Evolutionary conservation across 2,888 invertebrate genomes (phyloP).

Genomic region (Oscheius sp.): DNA sequence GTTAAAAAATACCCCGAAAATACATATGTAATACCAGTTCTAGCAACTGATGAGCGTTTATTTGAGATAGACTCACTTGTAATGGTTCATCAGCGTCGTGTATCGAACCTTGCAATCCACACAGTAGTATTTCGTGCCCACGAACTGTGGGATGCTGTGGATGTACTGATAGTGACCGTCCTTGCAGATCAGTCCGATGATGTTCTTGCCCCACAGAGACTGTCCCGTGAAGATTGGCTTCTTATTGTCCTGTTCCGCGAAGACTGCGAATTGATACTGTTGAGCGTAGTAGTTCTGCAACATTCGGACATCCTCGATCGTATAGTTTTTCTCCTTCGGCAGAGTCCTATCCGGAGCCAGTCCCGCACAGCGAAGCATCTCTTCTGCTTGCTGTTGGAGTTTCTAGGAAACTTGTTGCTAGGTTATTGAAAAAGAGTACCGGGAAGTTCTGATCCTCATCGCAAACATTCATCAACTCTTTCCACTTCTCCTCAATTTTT

Average conservation of each 20-base stretch:
- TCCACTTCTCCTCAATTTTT: not conserved
- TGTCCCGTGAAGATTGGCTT: conserved; percentile 24
- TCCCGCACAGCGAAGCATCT: conserved; percentile 19
- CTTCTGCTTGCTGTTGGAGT: not conserved
- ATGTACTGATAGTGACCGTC: conserved; percentile 29
- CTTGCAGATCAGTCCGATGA: conserved; percentile 25
- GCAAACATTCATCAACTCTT: not conserved
- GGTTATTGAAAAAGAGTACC: not conserved
- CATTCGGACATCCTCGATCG: conserved; percentile 25
- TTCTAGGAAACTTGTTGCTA: not conserved
- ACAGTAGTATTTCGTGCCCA: conserved; percentile 25
- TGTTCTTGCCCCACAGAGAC: conserved; percentile 30
- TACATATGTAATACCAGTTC: no score
- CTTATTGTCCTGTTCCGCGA: conserved; percentile 28
- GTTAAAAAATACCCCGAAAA: no score
- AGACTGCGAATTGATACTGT: conserved; percentile 32
- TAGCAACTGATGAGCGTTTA: no score
- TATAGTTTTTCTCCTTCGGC: conserved; percentile 24
- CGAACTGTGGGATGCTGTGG: conserved; percentile 4
- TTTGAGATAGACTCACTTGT: conserved; percentile 11
- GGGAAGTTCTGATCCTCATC: not conserved
- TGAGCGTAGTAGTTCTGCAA: conserved; percentile 16
- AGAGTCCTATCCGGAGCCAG: not conserved
- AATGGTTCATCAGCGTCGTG: conserved; percentile 9
- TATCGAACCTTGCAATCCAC: conserved; percentile 25